Conservation (phyloP, 2,888 invertebrate species). For the Thera obeliscata region DNA sequence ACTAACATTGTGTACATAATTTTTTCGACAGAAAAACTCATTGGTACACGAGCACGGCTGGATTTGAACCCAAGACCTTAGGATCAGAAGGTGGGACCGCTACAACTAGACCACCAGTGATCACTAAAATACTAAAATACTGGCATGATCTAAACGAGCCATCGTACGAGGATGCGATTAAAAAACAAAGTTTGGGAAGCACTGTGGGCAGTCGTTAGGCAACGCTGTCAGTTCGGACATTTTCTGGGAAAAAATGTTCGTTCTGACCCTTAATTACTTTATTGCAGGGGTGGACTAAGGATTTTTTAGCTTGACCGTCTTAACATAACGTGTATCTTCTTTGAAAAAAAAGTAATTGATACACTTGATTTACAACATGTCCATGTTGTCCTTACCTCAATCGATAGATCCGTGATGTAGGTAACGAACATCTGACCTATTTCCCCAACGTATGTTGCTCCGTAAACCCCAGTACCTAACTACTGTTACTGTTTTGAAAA, state of each 20-base stretch:
- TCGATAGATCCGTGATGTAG: conserved; percentile 26
- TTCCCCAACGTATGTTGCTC: conserved; percentile 18
- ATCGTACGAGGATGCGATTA: neutral
- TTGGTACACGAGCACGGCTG: no score
- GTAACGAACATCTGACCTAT: conserved; percentile 39
- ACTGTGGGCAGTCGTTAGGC: conserved; percentile 38
- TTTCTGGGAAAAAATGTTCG: conserved; percentile 43
- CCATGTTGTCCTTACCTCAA: conserved; percentile 27
- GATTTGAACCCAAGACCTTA: no score
- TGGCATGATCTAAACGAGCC: neutral
- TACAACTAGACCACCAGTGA: no score
- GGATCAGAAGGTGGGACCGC: no score
- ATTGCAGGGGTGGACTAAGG: conserved; percentile 23
- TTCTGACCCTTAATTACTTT: conserved; percentile 42
- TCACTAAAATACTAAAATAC: no score
- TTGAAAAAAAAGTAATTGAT: no score
- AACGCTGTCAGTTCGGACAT: conserved; percentile 39
- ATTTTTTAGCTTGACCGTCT: no score
- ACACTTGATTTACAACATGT: no score
- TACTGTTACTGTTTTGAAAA: neutral
- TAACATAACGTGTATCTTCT: no score
- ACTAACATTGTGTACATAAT: no score
- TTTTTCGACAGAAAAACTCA: no score
- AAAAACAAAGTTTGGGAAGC: conserved; percentile 33
- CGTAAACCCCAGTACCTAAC: neutral